Evolutionary conservation across 2,888 invertebrate species (phyloP), one percentile per base, ranked within the genome.

Genomic region (Aphidoletes aphidimyza): DNA sequence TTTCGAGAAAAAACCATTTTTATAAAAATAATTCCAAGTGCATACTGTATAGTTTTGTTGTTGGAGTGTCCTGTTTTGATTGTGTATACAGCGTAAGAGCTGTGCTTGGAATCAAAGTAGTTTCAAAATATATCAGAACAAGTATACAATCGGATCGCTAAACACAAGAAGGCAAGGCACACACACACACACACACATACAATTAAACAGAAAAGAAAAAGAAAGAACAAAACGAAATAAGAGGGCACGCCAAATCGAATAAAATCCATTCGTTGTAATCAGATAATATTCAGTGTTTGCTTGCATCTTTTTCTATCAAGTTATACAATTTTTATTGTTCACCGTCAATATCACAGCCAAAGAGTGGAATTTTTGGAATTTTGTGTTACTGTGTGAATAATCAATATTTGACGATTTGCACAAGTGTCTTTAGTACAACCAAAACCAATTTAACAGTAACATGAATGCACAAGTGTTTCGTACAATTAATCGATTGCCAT

Each of bases 391-490:
- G 78, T 1, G 78, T 36, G 36, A 36, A 36, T 78, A 78, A 78
- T 78, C 78, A 36, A 78, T 78, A 34, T 6, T 42, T 42, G 42
- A 26, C 54, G 26, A 19, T 22, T 54, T 6, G 54, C 54, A n/a
- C n/a, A n/a, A n/a, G n/a, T n/a, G n/a, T n/a, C n/a, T n/a, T n/a
- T n/a, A n/a, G n/a, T n/a, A n/a, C n/a, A n/a, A n/a, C n/a, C n/a
- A n/a, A n/a, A n/a, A n/a, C n/a, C n/a, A n/a, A n/a, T n/a, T n/a
- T n/a, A n/a, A n/a, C n/a, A n/a, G 36, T 3, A 78, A 36, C 37
- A 81, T 81, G 81, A 81, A 81, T n/a, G 81, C 37, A 37, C 81
- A 81, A 37, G 8, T 37, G 8, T 22, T 37, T 81, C 81, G 81
- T 37, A 81, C 37, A 81, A 81, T 81, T n/a, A 37, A 37, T 30